Evolutionary conservation across 2,888 invertebrate genomes (phyloP).

Genomic region (Ochropleura leucogaster): DNA sequence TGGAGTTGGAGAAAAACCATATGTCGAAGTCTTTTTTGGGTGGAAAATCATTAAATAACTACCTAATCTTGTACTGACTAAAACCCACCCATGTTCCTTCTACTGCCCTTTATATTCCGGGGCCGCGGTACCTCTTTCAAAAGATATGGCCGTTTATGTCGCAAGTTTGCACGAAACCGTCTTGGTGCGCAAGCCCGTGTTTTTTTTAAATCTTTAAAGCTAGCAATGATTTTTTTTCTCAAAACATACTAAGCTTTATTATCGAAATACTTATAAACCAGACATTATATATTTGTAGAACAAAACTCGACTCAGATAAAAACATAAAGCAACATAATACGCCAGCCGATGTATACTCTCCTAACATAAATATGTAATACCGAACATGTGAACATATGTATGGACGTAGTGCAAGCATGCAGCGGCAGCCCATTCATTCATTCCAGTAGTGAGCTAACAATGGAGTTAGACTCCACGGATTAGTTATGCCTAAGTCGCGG

Average conservation of each 20-base stretch:
- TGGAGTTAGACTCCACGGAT: conserved; percentile 56
- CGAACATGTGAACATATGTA: conserved; percentile 19
- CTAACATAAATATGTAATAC: background rate
- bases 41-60: too few species aligned
- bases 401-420: background rate
- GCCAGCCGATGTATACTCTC: background rate
- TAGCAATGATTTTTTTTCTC: background rate
- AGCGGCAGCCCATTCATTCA: conserved; percentile 39
- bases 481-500: conserved; percentile 58
- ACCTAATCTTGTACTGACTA: too few species aligned
- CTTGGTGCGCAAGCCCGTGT: too few species aligned
- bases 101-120: too few species aligned
- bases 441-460: conserved; percentile 51
- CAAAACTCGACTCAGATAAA: background rate
- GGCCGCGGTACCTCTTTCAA: too few species aligned
- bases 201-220: background rate
- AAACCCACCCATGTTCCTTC: too few species aligned
- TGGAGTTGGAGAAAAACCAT: too few species aligned
- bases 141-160: too few species aligned
- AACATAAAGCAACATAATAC: background rate
- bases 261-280: background rate
- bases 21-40: too few species aligned
- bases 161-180: too few species aligned
- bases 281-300: background rate
- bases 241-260: background rate